Conservation (phyloP, 2,888 invertebrate species). For the Galeopsomyia nigrocyanea region DNA sequence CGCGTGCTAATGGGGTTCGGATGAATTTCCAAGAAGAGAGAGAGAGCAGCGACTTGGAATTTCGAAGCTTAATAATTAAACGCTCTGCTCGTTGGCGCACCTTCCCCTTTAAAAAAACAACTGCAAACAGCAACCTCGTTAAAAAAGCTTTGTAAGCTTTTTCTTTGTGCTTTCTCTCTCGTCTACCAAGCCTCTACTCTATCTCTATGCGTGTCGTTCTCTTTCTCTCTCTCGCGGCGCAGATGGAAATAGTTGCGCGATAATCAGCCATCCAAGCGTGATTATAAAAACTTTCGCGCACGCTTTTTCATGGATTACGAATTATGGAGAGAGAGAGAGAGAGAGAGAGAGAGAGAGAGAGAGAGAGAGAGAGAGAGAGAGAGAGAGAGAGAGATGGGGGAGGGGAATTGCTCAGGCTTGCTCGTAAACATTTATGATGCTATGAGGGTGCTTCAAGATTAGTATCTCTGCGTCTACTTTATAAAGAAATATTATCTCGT, state of each 20-base stretch:
- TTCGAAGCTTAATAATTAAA: slow-evolving; percentile 34
- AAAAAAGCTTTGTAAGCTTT: slow-evolving; percentile 17
- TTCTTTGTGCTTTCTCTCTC: too few species aligned
- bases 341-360: background rate
- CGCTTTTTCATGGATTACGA: background rate
- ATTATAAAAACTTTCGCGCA: background rate
- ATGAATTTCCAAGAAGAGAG: background rate
- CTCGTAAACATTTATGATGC: too few species aligned
- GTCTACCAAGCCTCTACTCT: background rate
- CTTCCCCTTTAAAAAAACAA: slow-evolving; percentile 13
- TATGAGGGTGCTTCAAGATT: too few species aligned
- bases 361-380: background rate
- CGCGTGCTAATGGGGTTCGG: too few species aligned
- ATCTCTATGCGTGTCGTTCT: background rate
- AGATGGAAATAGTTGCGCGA: slow-evolving; percentile 40
- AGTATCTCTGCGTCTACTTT: too few species aligned
- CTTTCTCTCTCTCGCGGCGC: slow-evolving; percentile 8
- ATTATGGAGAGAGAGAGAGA: background rate
- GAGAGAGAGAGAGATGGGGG: slow-evolving; percentile 11
- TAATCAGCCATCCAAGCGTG: slow-evolving; percentile 8
- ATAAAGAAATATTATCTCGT: too few species aligned
- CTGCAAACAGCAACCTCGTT: slow-evolving; percentile 6
- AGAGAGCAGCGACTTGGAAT: too few species aligned
- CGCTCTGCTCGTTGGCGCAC: background rate
- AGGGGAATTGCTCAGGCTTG: background rate